Conservation (phyloP, 2,113 vertebrate genomes). For the Pampusana beccarii region DNA sequence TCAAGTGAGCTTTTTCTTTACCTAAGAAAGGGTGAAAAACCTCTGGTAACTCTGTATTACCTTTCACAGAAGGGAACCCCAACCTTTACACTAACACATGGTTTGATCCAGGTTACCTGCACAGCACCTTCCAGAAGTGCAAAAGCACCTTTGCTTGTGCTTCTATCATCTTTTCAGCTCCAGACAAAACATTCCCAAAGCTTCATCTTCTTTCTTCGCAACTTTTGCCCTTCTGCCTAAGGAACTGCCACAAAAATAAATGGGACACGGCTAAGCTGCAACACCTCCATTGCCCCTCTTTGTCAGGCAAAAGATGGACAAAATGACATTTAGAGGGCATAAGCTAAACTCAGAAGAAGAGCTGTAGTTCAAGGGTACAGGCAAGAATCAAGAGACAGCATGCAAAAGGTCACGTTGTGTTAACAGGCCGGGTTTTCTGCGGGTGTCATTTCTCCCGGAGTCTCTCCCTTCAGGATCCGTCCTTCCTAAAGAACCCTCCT, state of each 20-base stretch:
- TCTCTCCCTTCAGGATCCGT: not conserved
- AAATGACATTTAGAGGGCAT: not conserved
- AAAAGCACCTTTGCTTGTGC: not conserved
- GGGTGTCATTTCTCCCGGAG: not conserved
- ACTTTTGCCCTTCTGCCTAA: not conserved
- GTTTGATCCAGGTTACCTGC: fast-evolving
- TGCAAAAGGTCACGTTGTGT: not conserved
- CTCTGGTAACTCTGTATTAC: not conserved
- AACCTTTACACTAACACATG: not conserved
- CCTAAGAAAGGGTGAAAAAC: not conserved
- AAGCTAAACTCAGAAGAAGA: not conserved
- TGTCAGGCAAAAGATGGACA: not conserved
- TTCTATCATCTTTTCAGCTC: not conserved
- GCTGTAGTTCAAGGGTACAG: not conserved
- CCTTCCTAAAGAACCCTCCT: not conserved
- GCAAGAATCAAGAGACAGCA: not conserved
- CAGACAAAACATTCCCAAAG: not conserved
- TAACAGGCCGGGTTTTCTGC: not conserved
- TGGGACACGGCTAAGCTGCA: not conserved
- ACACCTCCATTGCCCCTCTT: not conserved
- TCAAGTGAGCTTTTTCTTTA: not conserved
- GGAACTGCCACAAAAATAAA: not conserved
- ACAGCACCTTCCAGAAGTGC: not conserved
- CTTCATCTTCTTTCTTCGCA: not conserved
- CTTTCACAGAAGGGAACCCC: not conserved